phyloP scores from a whole-genome alignment of 2,113 vertebrate genomes.

The Mixornis gularis region DNA sequence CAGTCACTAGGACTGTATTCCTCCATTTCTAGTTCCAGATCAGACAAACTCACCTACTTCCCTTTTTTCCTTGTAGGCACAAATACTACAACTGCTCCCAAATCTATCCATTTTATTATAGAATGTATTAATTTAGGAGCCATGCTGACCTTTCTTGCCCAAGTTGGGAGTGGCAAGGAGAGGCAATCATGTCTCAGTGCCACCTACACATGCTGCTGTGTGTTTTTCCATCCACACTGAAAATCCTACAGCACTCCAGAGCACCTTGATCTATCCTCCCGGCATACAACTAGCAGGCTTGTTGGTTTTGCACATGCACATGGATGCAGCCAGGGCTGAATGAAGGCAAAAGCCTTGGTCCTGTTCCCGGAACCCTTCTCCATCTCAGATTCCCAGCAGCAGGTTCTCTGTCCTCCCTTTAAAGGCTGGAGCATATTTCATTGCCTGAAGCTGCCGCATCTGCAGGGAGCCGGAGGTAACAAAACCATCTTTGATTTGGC shows the following conservation, averaged over 20 bases:
- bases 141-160: background rate
- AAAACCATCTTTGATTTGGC: slow-evolving; percentile 49
- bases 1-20: background rate
- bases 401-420: background rate
- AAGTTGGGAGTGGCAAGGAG: background rate
- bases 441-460: slow-evolving; percentile 40
- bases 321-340: background rate
- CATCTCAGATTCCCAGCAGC: slow-evolving; percentile 54
- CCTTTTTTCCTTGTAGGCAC: background rate
- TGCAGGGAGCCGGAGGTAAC: slow-evolving; percentile 61
- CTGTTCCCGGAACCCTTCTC: slow-evolving; percentile 45
- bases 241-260: background rate
- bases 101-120: background rate
- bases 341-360: background rate
- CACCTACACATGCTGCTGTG: background rate
- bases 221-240: background rate
- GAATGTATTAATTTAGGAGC: background rate
- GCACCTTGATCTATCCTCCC: background rate
- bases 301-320: background rate
- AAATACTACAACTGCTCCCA: background rate
- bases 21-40: background rate
- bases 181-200: background rate
- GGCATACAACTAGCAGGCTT: background rate
- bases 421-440: slow-evolving; percentile 53
- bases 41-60: background rate